These are phyloP conservation scores for Anguilla marmorata DNA, from an alignment of 2,797 vertebrate genomes.

Conservation along the genomic window DNA sequence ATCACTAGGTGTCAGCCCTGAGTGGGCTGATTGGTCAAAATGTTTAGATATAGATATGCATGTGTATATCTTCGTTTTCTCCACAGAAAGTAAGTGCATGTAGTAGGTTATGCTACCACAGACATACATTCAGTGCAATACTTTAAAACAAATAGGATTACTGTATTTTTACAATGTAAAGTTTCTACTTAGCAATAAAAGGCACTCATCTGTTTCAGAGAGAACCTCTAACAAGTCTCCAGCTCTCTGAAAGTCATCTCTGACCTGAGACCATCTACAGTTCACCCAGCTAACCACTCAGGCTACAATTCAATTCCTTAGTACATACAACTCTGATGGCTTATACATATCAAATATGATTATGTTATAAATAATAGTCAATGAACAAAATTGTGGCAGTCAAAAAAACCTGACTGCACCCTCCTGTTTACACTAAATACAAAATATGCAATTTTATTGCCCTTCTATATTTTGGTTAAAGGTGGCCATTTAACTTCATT, in stretches of 20 bases:
- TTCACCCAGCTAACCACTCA: slow-evolving; percentile 9
- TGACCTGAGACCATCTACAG: slow-evolving; percentile 26
- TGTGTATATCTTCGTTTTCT: slow-evolving; percentile 5
- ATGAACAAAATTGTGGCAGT: background rate
- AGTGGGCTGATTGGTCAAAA: slow-evolving; percentile 16
- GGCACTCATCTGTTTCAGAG: slow-evolving; percentile 29
- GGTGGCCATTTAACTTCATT: background rate
- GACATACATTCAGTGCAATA: slow-evolving; percentile 30
- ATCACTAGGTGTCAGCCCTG: slow-evolving; percentile 36
- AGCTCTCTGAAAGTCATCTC: background rate
- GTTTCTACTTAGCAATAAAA: slow-evolving; percentile 30
- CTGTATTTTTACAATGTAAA: slow-evolving; percentile 17
- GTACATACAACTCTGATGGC: slow-evolving; percentile 15
- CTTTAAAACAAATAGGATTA: slow-evolving; percentile 22
- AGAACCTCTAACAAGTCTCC: slow-evolving; percentile 16
- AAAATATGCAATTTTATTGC: slow-evolving; percentile 23
- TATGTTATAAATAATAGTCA: background rate
- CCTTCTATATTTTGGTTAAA: background rate
- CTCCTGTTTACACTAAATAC: background rate
- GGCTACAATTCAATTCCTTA: background rate
- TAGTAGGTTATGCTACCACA: slow-evolving; percentile 26
- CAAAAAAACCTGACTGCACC: background rate
- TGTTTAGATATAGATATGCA: slow-evolving; percentile 24
- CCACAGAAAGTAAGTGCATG: slow-evolving; percentile 20
- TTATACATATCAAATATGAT: slow-evolving; percentile 12